These are phyloP conservation scores for Spodoptera littoralis DNA, from an alignment of 2,888 invertebrate species.

Conservation along the genomic window DNA sequence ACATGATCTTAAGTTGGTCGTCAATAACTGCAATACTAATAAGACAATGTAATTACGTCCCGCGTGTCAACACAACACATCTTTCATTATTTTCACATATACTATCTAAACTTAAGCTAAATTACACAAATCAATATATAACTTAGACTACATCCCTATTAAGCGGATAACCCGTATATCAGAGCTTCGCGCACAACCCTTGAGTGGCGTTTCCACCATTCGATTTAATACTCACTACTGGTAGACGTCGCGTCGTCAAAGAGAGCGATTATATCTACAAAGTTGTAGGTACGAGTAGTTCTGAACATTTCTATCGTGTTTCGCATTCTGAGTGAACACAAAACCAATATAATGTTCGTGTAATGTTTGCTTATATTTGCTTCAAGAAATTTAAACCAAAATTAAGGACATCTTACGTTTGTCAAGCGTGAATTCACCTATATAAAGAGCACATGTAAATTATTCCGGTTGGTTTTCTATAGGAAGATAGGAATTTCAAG, in stretches of 20 bases:
- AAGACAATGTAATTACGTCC: no score
- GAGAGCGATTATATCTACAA: constrained; percentile 15
- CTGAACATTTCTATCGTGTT: constrained; percentile 20
- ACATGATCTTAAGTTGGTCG: no score
- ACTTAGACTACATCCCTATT: no score
- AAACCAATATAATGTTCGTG: constrained; percentile 7
- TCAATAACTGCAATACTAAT: no score
- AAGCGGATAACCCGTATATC: no score
- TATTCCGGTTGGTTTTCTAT: no score
- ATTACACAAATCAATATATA: no score
- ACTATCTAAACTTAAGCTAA: no score
- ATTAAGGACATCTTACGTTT: constrained; percentile 1
- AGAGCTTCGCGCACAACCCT: not conserved
- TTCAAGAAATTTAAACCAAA: constrained; percentile 1
- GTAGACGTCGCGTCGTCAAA: constrained; percentile 18
- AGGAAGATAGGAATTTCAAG: no score
- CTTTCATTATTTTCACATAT: no score
- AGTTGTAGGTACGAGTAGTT: constrained; percentile 1
- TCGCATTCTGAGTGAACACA: constrained; percentile 22
- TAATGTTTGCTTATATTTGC: constrained; percentile 12
- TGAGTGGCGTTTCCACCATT: constrained; percentile 23
- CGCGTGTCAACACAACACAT: no score
- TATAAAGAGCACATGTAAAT: no score
- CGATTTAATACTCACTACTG: constrained; percentile 25
- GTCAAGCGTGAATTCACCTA: not conserved